A percentile compares a stretch with the other conserved stretches of the same genome.
phyloP scores from a whole-genome alignment of 2,888 invertebrate genomes.

The Drosophila tanythrix region DNA sequence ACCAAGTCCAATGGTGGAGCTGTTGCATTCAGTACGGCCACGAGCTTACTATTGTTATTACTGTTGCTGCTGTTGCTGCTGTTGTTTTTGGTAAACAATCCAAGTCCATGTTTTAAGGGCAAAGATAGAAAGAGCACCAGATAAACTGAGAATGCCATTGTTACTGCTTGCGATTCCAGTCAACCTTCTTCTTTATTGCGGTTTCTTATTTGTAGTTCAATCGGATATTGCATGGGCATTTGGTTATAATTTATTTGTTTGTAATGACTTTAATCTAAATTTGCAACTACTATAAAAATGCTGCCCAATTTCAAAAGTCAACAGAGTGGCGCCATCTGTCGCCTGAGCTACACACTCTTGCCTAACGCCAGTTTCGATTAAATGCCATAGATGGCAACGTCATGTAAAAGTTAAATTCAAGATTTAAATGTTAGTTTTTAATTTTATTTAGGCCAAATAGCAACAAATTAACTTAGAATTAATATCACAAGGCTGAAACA shows the following conservation, averaged over 20 bases:
- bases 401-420: not conserved
- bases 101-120: not conserved
- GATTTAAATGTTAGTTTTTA: constrained; percentile 16
- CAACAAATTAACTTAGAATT: constrained; percentile 45
- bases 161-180: not conserved
- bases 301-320: constrained; percentile 41
- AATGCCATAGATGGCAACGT: constrained; percentile 6
- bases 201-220: constrained; percentile 42
- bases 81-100: not conserved
- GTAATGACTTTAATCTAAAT: constrained; percentile 30
- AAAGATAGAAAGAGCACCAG: constrained; percentile 25
- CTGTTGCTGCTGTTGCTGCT: constrained; percentile 20
- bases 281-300: constrained; percentile 17
- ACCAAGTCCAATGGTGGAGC: constrained; percentile 44
- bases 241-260: constrained; percentile 53
- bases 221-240: constrained; percentile 52
- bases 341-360: not conserved
- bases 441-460: constrained; percentile 48
- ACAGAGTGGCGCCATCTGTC: constrained; percentile 32
- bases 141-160: constrained; percentile 14
- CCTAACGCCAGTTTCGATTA: not conserved
- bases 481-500: constrained; percentile 51
- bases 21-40: constrained; percentile 45
- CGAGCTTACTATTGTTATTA: constrained; percentile 28
- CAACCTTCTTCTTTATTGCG: constrained; percentile 31